Percentiles rank a stretch among this genome's conserved stretches.
These are phyloP conservation scores for Lordiphosa clarofinis DNA, from an alignment of 1,140 invertebrate species.

Conservation along the genomic window DNA sequence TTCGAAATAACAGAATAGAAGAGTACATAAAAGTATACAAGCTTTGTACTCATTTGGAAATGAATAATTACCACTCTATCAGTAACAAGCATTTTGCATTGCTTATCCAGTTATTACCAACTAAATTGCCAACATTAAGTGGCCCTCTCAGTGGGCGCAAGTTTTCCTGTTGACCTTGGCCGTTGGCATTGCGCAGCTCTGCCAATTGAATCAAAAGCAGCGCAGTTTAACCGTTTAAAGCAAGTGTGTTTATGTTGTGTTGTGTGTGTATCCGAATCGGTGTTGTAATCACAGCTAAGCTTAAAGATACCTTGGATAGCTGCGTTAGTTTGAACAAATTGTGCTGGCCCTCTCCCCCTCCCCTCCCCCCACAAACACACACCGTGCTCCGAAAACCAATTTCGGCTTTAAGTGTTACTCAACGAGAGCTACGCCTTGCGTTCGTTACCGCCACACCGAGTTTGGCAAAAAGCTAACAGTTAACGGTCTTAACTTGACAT, in stretches of 20 bases:
- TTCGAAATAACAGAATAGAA: too few relatives aligned
- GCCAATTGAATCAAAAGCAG: constrained; percentile 17
- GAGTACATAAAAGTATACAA: too few relatives aligned
- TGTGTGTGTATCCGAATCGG: constrained; percentile 17
- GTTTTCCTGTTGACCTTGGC: constrained; percentile 25
- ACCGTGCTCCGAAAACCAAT: constrained; percentile 38
- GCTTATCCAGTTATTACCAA: constrained; percentile 18
- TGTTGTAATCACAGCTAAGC: constrained; percentile 36
- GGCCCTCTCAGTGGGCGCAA: too few relatives aligned
- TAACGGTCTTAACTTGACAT: constrained; percentile 69
- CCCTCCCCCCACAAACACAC: neutral
- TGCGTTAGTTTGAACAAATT: constrained; percentile 45
- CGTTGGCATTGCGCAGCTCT: constrained; percentile 3
- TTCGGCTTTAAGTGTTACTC: constrained; percentile 48
- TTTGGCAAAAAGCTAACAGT: constrained; percentile 14
- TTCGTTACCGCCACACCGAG: neutral
- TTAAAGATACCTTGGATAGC: constrained; percentile 32
- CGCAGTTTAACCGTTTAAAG: neutral
- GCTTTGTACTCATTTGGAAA: too few relatives aligned
- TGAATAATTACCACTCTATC: too few relatives aligned
- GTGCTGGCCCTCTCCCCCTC: neutral
- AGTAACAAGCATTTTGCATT: too few relatives aligned
- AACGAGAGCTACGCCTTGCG: constrained; percentile 19
- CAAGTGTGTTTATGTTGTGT: constrained; percentile 9
- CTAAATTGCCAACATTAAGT: constrained; percentile 23